Evolutionary conservation across 2,888 invertebrate genomes (phyloP), one percentile per base, ranked within the genome.

Genomic region (Harpalus rufipes): DNA sequence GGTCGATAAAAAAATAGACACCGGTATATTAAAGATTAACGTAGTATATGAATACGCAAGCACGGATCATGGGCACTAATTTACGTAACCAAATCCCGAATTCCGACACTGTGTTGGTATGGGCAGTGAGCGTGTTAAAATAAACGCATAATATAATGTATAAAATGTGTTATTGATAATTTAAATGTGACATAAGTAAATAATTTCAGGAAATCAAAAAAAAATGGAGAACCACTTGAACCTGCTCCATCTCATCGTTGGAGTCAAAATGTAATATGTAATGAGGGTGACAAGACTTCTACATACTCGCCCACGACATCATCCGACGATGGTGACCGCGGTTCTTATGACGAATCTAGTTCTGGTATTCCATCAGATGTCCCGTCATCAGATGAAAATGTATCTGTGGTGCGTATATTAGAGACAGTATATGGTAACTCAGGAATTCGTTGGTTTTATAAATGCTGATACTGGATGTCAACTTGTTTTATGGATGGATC

Each of bases 191-290:
- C 16, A 16, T 0, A 12, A 51, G 12, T 51, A 51, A 32, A 32
- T 10, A 10, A 51, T 51, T 51, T 61, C 59, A 63, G 63, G n/a
- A 63, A 63, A 63, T 21, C 5, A 12, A 63, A 41, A 14, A 8
- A 8, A 41, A 41, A n/a, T 41, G 72, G 72, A 41, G 44, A 72
- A 14, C 41, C 72, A 6, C 39, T 72, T 3, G 44, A 72, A 7
- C 72, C 39, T n/a, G 72, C 44, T 16, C 41, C 41, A 16, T 18
- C 41, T 16, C 44, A 41, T 72, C 41, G 44, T 72, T 72, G 72
- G 72, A 14, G 8, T 8, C 39, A n/a, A 14, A 74, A 74, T 51
- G 51, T 51, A 8, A 56, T 74, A 16, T 74, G 8, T 16, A 16
- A 21, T 18, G 74, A 74, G 4, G 74, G 18, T 10, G 51, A 16